Percentiles rank a stretch among this genome's conserved stretches.
These are phyloP conservation scores for Anabacerthia variegaticeps DNA, from an alignment of 2,797 vertebrate species.

Conservation along the genomic window DNA sequence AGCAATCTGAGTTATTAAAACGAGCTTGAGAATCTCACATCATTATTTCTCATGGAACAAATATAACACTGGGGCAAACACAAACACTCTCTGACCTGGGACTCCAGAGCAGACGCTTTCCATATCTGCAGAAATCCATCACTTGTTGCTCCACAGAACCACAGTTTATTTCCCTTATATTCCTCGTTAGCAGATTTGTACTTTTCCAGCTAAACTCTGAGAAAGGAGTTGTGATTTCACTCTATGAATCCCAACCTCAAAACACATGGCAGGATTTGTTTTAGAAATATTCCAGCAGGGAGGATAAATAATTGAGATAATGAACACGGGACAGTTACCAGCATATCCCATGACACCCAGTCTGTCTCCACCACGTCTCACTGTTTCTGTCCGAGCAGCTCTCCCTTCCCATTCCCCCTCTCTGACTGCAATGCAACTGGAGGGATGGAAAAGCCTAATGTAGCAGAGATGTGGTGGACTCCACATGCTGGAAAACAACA, in stretches of 20 bases:
- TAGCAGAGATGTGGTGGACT: not conserved
- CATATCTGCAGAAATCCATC: constrained; percentile 58
- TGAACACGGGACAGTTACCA: not conserved
- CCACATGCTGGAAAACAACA: not conserved
- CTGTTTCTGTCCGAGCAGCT: not conserved
- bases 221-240: constrained; percentile 44
- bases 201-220: constrained; percentile 25
- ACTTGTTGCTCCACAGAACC: constrained; percentile 33
- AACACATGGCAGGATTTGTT: constrained; percentile 63
- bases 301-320: constrained; percentile 58
- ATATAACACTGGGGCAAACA: not conserved
- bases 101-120: constrained; percentile 32
- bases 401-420: not conserved
- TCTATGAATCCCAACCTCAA: constrained; percentile 39
- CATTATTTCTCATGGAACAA: not conserved
- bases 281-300: constrained; percentile 52
- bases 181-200: constrained; percentile 53
- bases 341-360: not conserved
- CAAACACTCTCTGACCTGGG: constrained; percentile 7
- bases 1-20: constrained; percentile 1
- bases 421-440: not conserved
- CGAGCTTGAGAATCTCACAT: not conserved
- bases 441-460: not conserved
- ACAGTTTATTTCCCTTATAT: constrained; percentile 33
- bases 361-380: not conserved